phyloP scores from a whole-genome alignment of 2,113 vertebrate species.

The Oryzias melastigma region DNA sequence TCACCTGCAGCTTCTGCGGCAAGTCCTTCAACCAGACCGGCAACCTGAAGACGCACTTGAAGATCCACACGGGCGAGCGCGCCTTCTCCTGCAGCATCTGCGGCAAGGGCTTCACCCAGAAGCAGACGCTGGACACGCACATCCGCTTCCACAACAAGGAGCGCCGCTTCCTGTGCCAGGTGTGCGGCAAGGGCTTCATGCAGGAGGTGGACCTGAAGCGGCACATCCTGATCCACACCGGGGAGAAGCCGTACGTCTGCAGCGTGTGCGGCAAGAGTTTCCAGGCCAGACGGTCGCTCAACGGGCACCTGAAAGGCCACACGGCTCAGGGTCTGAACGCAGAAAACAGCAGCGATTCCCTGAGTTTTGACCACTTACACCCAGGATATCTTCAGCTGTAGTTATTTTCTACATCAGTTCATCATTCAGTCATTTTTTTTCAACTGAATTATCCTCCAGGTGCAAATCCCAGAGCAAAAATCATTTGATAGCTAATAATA shows the following conservation, averaged over 20 bases:
- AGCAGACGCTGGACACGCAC: constrained; percentile 71
- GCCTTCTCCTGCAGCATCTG: constrained; percentile 76
- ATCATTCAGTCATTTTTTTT: neutral
- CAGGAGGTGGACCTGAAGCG: constrained; percentile 59
- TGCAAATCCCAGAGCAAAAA: too few relatives aligned
- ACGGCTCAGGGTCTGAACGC: neutral
- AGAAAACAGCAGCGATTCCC: neutral
- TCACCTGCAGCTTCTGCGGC: constrained; percentile 73
- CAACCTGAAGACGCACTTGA: constrained; percentile 78
- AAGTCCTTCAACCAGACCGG: constrained; percentile 79
- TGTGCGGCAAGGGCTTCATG: constrained; percentile 64
- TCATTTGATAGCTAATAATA: too few relatives aligned
- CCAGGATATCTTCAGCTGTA: constrained; percentile 38
- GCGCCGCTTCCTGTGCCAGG: constrained; percentile 55
- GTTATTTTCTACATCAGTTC: neutral
- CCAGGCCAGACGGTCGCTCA: constrained; percentile 56
- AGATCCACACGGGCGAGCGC: constrained; percentile 75
- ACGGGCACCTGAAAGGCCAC: constrained; percentile 55
- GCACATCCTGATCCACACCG: constrained; percentile 62
- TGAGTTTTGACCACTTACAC: neutral
- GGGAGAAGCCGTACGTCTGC: constrained; percentile 63
- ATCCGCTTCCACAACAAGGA: constrained; percentile 77
- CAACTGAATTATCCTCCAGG: too few relatives aligned
- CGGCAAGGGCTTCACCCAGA: constrained; percentile 60
- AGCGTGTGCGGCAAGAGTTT: constrained; percentile 54